Evolutionary conservation across 2,113 vertebrate species (phyloP).

Genomic region (Sigmodon hispidus): DNA sequence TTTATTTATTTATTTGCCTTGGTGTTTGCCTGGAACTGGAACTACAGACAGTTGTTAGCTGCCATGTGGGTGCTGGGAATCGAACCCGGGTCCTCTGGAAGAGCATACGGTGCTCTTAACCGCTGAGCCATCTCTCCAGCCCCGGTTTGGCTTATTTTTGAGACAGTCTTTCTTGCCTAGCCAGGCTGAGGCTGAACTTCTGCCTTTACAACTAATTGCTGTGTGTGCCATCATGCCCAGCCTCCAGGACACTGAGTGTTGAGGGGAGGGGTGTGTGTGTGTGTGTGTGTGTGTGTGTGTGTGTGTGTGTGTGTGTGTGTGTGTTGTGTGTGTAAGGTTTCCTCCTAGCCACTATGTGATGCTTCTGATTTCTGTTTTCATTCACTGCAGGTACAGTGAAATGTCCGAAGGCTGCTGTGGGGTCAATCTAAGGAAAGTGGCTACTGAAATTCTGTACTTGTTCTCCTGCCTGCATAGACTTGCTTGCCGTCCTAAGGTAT

Average conservation of each 20-base stretch:
- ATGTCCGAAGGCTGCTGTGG: constrained; percentile 63
- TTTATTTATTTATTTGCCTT: no score
- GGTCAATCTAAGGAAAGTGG: constrained; percentile 66
- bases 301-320: background rate
- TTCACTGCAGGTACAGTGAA: constrained; percentile 66
- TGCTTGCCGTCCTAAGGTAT: constrained; percentile 66
- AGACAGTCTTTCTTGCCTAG: background rate
- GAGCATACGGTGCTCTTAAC: no score
- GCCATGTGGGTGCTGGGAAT: no score
- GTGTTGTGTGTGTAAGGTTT: background rate
- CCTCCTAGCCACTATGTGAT: background rate
- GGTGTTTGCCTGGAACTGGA: no score
- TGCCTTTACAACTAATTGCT: background rate
- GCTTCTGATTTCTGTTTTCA: constrained; percentile 60
- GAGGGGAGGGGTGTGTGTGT: background rate
- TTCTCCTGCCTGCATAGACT: constrained; percentile 65
- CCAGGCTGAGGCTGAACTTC: background rate
- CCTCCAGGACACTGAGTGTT: background rate
- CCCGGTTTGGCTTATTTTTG: background rate
- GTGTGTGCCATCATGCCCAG: background rate
- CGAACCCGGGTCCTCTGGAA: no score
- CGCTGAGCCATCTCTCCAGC: no score
- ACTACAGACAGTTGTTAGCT: no score
- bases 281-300: background rate
- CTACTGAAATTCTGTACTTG: constrained; percentile 64